phyloP scores from a whole-genome alignment of 2,888 invertebrate species.

The Himalopsyche japonica region DNA sequence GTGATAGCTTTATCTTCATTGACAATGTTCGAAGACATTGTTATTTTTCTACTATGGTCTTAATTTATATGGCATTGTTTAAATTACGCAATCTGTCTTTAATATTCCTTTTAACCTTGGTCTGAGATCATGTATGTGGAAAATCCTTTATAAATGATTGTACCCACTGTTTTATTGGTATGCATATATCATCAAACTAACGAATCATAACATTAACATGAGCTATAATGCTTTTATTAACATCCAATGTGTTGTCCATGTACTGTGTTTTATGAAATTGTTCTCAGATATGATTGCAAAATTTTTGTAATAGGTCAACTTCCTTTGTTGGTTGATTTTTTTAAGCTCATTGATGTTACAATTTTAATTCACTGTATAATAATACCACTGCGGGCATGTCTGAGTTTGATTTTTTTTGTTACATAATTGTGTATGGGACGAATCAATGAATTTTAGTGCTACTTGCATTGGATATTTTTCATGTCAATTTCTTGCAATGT shows the following conservation, averaged over 20 bases:
- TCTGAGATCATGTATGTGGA: neutral
- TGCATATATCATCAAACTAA: neutral
- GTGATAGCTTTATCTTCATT: no score
- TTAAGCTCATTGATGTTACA: no score
- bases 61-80: no score
- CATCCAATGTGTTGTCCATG: neutral
- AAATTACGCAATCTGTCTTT: neutral
- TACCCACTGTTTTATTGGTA: neutral
- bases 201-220: neutral
- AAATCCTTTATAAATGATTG: neutral
- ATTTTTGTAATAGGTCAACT: no score
- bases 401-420: neutral
- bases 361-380: no score
- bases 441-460: neutral
- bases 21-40: no score
- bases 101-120: neutral
- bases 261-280: neutral
- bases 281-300: neutral
- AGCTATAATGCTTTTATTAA: neutral
- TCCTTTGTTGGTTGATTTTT: no score
- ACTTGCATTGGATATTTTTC: neutral
- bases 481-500: no score
- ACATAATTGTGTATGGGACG: neutral
- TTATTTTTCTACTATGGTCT: no score
- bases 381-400: neutral